A percentile compares a stretch with the other conserved stretches of the same genome.
These are phyloP conservation scores for Episyrphus balteatus DNA, from an alignment of 1,140 invertebrate genomes.

Conservation along the genomic window DNA sequence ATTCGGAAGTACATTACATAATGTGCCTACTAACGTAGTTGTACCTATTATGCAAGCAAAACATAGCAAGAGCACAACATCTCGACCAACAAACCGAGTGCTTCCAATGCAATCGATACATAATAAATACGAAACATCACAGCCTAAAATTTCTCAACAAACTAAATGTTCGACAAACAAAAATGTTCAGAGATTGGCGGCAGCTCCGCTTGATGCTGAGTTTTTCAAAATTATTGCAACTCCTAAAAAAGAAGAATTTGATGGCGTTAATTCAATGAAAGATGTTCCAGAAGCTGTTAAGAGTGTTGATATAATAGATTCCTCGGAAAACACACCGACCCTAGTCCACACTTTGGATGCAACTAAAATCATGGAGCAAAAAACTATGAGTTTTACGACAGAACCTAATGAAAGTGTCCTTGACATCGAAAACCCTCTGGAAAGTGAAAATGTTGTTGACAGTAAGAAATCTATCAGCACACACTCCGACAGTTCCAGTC, in stretches of 20 bases:
- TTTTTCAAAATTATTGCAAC: constrained; percentile 2
- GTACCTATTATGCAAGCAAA: constrained; percentile 43
- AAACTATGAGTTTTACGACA: constrained; percentile 3
- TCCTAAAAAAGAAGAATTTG: constrained; percentile 20
- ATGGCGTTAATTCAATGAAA: constrained; percentile 12
- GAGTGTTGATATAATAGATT: neutral
- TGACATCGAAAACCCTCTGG: too few relatives aligned
- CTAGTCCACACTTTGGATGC: too few relatives aligned
- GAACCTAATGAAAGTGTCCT: neutral
- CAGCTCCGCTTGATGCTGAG: constrained; percentile 12
- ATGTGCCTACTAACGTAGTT: constrained; percentile 52
- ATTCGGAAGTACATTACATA: constrained; percentile 42
- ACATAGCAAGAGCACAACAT: constrained; percentile 18
- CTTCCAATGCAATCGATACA: constrained; percentile 53
- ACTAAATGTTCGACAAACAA: constrained; percentile 33
- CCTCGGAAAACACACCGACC: too few relatives aligned
- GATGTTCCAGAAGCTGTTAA: neutral
- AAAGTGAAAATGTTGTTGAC: too few relatives aligned
- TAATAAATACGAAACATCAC: neutral
- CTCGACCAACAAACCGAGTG: constrained; percentile 61
- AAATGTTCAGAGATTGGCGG: constrained; percentile 34
- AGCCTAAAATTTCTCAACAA: too few relatives aligned
- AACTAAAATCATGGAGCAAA: constrained; percentile 1
- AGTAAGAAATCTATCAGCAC: too few relatives aligned
- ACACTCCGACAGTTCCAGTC: too few relatives aligned